Percentiles rank a stretch among this genome's conserved stretches.
Evolutionary conservation across 2,888 invertebrate species (phyloP).

Genomic region (Marasmarcha lunaedactyla): DNA sequence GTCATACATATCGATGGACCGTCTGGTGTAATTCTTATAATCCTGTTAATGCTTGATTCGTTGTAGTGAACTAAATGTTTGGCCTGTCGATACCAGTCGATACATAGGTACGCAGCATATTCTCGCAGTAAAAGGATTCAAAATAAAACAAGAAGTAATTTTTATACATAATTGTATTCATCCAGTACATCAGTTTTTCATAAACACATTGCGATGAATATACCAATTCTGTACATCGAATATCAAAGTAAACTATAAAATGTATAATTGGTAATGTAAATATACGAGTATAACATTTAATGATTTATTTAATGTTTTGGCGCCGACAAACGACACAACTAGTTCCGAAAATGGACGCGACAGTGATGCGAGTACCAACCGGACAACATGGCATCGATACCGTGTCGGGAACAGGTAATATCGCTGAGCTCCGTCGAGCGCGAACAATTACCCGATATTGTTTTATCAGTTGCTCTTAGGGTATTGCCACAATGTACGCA

Average conservation of each 20-base stretch:
- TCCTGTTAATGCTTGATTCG: no score
- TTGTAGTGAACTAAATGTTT: no score
- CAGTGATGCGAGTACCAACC: slow-evolving; percentile 2
- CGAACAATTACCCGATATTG: background rate
- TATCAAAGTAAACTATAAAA: slow-evolving; percentile 62
- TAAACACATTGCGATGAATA: slow-evolving; percentile 58
- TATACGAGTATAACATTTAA: slow-evolving; percentile 22
- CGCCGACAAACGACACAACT: slow-evolving; percentile 40
- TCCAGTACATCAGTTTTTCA: slow-evolving; percentile 54
- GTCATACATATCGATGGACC: no score
- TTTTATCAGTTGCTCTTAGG: background rate
- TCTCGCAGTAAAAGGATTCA: background rate
- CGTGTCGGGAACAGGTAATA: slow-evolving; percentile 1
- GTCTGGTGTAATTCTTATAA: no score
- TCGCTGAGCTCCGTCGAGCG: background rate
- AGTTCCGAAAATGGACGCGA: slow-evolving; percentile 48
- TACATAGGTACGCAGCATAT: slow-evolving; percentile 16
- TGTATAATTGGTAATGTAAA: slow-evolving; percentile 45
- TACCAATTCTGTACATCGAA: slow-evolving; percentile 56
- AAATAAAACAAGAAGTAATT: slow-evolving; percentile 4
- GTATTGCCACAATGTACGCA: background rate
- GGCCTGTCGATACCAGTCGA: background rate
- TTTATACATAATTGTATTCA: slow-evolving; percentile 47
- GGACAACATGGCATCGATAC: background rate
- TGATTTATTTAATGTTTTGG: slow-evolving; percentile 31